These are phyloP conservation scores for Gastrophryne carolinensis DNA, from an alignment of 2,797 vertebrate species.

Conservation along the genomic window DNA sequence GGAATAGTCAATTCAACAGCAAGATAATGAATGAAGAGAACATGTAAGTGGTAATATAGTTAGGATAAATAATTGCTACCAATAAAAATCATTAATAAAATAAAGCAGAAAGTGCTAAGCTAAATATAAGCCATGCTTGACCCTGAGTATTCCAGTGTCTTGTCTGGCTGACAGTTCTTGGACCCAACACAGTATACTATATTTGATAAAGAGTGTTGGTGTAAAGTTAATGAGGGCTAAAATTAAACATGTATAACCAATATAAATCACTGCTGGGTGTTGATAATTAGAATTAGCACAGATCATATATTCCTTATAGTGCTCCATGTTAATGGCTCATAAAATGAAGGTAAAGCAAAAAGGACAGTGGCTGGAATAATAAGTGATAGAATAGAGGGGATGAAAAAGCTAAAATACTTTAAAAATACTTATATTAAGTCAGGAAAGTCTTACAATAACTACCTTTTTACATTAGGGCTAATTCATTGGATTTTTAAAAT, in stretches of 20 bases:
- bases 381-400: neutral
- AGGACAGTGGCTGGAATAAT: conserved; percentile 2
- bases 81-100: neutral
- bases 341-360: conserved; percentile 27
- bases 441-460: no score
- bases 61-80: neutral
- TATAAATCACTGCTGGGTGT: conserved; percentile 35
- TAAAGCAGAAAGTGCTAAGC: neutral
- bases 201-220: conserved; percentile 47
- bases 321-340: conserved; percentile 38
- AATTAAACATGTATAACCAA: conserved; percentile 42
- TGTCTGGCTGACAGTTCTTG: neutral
- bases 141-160: neutral
- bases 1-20: no score
- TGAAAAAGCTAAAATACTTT: neutral
- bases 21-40: neutral
- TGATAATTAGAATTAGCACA: conserved; percentile 35
- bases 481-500: no score
- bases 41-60: neutral
- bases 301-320: conserved; percentile 43
- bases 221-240: conserved; percentile 48
- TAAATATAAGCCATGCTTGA: neutral
- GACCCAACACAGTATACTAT: conserved; percentile 23
- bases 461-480: no score
- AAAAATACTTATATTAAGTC: no score